These are phyloP conservation scores for Diarsia brunnea DNA, from an alignment of 2,888 invertebrate genomes.

Conservation along the genomic window DNA sequence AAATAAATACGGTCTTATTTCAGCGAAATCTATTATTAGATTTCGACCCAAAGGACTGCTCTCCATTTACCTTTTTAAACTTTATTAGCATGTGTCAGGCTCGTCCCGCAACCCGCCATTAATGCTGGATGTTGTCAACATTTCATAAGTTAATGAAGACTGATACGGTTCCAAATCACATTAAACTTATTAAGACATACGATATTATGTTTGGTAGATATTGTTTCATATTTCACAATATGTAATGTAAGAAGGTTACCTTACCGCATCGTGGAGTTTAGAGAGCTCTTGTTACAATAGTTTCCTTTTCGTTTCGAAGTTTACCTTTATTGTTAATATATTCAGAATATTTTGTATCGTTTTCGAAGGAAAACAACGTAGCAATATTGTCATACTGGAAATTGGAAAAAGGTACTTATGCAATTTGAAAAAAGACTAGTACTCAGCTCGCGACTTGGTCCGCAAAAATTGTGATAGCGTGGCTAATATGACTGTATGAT, in stretches of 20 bases:
- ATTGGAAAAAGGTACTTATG: conserved; percentile 2
- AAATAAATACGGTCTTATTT: conserved; percentile 14
- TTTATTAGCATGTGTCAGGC: conserved; percentile 5
- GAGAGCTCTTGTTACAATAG: conserved; percentile 26
- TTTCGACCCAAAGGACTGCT: conserved; percentile 2
- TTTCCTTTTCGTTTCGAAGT: conserved; percentile 1
- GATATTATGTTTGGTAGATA: conserved; percentile 32
- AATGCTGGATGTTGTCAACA: neutral
- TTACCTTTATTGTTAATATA: neutral
- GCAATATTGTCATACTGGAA: neutral
- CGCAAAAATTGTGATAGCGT: no score
- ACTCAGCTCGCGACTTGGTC: no score
- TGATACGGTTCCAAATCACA: conserved; percentile 5
- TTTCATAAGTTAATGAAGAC: neutral
- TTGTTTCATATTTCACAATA: conserved; percentile 45
- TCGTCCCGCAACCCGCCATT: neutral
- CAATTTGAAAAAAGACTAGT: neutral
- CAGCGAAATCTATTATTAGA: neutral
- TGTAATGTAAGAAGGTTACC: conserved; percentile 35
- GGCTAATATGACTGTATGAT: no score
- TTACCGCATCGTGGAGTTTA: conserved; percentile 22
- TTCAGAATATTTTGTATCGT: conserved; percentile 4
- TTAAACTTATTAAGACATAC: conserved; percentile 2
- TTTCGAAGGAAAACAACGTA: conserved; percentile 23
- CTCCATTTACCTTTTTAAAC: neutral